Percentiles rank a stretch among this genome's conserved stretches.
phyloP scores from a whole-genome alignment of 2,888 invertebrate species.

The Rhagophthalmus giganteus region DNA sequence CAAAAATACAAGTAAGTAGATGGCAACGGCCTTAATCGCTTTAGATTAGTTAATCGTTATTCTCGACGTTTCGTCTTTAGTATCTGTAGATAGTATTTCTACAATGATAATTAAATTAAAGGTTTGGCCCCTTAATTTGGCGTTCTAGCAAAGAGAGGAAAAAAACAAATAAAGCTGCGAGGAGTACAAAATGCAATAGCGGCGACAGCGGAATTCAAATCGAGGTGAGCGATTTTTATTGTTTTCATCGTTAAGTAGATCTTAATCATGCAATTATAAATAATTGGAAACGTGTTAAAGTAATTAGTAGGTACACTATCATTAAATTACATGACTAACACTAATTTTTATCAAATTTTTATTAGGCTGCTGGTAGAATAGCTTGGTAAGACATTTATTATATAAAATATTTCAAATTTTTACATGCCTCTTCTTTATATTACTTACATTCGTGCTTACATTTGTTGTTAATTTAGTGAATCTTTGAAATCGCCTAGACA shows the following conservation, averaged over 20 bases:
- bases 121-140: constrained; percentile 74
- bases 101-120: constrained; percentile 42
- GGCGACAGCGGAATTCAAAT: constrained; percentile 76
- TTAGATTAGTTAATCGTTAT: too few relatives aligned
- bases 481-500: background rate
- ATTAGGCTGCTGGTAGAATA: constrained; percentile 56
- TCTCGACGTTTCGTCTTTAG: background rate
- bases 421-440: constrained; percentile 36
- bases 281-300: constrained; percentile 14
- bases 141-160: constrained; percentile 71
- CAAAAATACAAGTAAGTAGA: constrained; percentile 49
- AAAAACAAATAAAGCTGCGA: constrained; percentile 66
- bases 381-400: constrained; percentile 56
- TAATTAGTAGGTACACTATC: constrained; percentile 28
- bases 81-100: background rate
- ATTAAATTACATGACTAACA: constrained; percentile 36
- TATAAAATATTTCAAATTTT: constrained; percentile 31
- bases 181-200: constrained; percentile 72
- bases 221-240: constrained; percentile 53
- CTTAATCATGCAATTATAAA: too few relatives aligned
- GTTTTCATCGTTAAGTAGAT: too few relatives aligned
- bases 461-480: background rate
- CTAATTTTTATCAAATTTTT: constrained; percentile 52
- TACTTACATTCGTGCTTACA: too few relatives aligned
- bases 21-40: constrained; percentile 1